Evolutionary conservation across 2,888 invertebrate species (phyloP).

Genomic region (Helleia helle): DNA sequence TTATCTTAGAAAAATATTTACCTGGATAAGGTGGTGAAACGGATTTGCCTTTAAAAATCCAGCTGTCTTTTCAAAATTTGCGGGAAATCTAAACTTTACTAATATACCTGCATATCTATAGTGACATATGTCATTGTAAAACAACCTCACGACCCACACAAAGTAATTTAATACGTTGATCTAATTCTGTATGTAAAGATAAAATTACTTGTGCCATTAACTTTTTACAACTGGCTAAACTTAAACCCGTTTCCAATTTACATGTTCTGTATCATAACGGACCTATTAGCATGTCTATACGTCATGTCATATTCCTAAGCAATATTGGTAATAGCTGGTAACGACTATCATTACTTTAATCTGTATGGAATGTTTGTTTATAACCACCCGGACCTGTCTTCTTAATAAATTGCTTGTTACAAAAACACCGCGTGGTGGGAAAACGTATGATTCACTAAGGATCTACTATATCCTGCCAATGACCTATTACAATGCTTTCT

Average conservation of each 20-base stretch:
- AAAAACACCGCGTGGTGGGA: constrained; percentile 14
- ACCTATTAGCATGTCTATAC: constrained; percentile 15
- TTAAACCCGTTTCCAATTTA: not conserved
- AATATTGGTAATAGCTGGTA: constrained; percentile 4
- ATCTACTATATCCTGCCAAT: constrained; percentile 54
- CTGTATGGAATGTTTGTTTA: not conserved
- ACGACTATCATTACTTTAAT: not conserved
- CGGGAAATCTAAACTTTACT: no score
- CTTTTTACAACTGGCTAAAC: no score
- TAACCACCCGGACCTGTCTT: constrained; percentile 5
- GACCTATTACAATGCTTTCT: constrained; percentile 50
- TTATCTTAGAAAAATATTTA: no score
- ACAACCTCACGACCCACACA: no score
- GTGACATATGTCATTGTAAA: no score
- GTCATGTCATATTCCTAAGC: constrained; percentile 10
- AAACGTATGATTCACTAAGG: constrained; percentile 31
- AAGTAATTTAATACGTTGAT: no score
- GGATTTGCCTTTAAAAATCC: no score
- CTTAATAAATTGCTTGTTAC: constrained; percentile 8
- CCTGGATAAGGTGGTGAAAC: no score
- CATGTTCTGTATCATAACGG: constrained; percentile 5
- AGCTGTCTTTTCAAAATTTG: no score
- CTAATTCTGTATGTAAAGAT: no score
- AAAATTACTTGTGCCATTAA: no score
- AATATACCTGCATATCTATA: no score